phyloP scores from a whole-genome alignment of 2,113 vertebrate genomes.

The Zosterops japonicus region DNA sequence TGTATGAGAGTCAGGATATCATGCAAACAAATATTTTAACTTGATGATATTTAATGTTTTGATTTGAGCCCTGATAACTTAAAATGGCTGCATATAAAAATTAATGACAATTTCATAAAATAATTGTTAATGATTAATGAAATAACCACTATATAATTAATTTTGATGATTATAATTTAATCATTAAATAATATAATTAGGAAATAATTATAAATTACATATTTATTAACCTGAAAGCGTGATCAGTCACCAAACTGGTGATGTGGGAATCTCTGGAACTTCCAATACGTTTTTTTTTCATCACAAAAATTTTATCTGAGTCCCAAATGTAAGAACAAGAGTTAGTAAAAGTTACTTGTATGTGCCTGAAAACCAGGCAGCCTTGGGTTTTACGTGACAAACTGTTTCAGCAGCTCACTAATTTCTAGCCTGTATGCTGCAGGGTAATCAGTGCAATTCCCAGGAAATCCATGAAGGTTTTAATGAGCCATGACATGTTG shows the following conservation, averaged over 20 bases:
- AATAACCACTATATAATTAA: neutral
- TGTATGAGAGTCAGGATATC: neutral
- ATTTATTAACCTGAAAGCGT: neutral
- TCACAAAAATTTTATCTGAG: neutral
- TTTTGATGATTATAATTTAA: neutral
- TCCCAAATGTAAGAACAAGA: neutral
- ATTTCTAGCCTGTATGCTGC: slow-evolving; percentile 38
- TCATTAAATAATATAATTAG: neutral
- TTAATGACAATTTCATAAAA: neutral
- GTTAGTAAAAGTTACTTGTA: neutral
- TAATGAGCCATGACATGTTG: slow-evolving; percentile 47
- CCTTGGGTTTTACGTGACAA: neutral
- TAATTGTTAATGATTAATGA: neutral
- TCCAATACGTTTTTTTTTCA: neutral
- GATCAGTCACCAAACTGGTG: neutral
- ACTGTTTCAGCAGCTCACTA: slow-evolving; percentile 4
- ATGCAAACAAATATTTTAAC: neutral
- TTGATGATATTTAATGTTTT: neutral
- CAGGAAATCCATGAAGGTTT: slow-evolving; percentile 37
- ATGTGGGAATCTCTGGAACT: neutral
- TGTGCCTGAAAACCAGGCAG: neutral
- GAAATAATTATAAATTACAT: neutral
- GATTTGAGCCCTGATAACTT: neutral
- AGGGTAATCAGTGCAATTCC: slow-evolving; percentile 61
- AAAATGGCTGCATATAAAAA: neutral